A percentile compares a stretch with the other conserved stretches of the same genome.
Conservation (phyloP, 2,113 vertebrate species). For the Leucopsar rothschildi region DNA sequence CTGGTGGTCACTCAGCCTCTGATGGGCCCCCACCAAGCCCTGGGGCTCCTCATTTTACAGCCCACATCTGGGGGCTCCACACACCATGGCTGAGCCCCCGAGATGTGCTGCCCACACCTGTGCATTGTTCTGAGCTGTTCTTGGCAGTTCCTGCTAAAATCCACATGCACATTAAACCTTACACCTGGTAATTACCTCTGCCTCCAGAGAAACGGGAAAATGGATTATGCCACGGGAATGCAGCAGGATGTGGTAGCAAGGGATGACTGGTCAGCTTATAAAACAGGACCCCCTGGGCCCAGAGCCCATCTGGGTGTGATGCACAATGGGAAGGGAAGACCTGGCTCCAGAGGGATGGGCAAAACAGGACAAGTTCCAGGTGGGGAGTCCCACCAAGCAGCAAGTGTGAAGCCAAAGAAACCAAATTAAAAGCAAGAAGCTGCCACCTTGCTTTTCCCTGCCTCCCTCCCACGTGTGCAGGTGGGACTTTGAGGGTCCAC, state of each 20-base stretch:
- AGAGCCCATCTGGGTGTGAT: not conserved
- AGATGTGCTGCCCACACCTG: not conserved
- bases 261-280: not conserved
- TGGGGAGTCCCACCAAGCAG: accelerated
- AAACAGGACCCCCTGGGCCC: not conserved
- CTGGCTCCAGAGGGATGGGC: not conserved
- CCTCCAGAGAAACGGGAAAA: not conserved
- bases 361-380: not conserved
- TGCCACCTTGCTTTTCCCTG: not conserved
- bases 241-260: not conserved
- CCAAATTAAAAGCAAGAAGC: not conserved
- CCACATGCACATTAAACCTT: not conserved
- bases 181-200: slow-evolving; percentile 1
- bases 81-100: accelerated
- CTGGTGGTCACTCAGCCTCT: not conserved
- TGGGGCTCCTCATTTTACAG: not conserved
- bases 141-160: not conserved
- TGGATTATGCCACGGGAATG: not conserved
- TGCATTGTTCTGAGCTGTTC: not conserved
- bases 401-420: accelerated
- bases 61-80: not conserved
- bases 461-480: not conserved
- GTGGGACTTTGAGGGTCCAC: not conserved
- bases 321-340: accelerated
- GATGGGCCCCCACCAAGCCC: too few relatives aligned